Evolutionary conservation across 2,888 invertebrate genomes (phyloP).

Genomic region (Aquatica leii): DNA sequence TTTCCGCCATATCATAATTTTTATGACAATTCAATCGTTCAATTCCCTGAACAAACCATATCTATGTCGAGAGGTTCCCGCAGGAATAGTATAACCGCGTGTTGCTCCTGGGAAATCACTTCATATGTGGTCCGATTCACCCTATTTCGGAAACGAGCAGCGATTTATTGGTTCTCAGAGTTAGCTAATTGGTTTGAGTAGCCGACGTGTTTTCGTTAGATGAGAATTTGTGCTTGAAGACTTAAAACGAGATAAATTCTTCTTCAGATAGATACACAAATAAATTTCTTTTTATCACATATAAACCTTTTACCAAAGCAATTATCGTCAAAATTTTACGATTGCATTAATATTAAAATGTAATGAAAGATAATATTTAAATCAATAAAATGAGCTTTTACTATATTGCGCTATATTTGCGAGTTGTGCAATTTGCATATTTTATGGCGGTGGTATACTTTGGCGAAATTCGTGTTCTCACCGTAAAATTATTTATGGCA

Average conservation of each 20-base stretch:
- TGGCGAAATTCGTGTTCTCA: slow-evolving; percentile 51
- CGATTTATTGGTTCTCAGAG: slow-evolving; percentile 55
- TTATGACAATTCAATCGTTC: slow-evolving; percentile 41
- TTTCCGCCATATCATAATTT: slow-evolving; percentile 34
- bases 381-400: slow-evolving; percentile 22
- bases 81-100: slow-evolving; percentile 38
- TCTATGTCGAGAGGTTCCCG: slow-evolving; percentile 38
- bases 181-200: slow-evolving; percentile 54
- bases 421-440: slow-evolving; percentile 25
- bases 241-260: neutral
- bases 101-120: slow-evolving; percentile 54
- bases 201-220: slow-evolving; percentile 47
- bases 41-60: slow-evolving; percentile 37
- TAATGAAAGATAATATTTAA: slow-evolving; percentile 6
- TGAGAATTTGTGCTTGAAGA: slow-evolving; percentile 20
- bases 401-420: slow-evolving; percentile 20
- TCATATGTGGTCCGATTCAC: slow-evolving; percentile 53
- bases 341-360: too few species aligned
- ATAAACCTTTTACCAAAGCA: too few species aligned
- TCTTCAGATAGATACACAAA: neutral
- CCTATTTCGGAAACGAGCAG: slow-evolving; percentile 54
- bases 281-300: too few species aligned
- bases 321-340: too few species aligned
- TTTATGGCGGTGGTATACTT: slow-evolving; percentile 32
- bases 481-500: slow-evolving; percentile 55